These are phyloP conservation scores for Ascidia mentula DNA, from an alignment of 23 tunicate genomes.

Conservation along the genomic window DNA sequence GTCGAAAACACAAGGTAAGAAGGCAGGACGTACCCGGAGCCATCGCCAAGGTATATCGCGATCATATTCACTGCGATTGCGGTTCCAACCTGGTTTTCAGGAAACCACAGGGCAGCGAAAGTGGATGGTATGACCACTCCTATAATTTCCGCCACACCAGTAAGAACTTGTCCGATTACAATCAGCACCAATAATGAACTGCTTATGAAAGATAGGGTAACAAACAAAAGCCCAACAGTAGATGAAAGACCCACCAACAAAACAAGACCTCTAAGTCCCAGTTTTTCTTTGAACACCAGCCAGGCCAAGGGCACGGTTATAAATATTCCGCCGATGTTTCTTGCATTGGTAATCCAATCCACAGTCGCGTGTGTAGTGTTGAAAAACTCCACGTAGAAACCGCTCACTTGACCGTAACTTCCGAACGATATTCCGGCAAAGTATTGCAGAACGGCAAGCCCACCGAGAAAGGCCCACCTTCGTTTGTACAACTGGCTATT, in stretches of 20 bases:
- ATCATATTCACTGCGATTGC: neutral
- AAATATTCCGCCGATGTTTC: neutral
- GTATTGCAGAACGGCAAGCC: no score
- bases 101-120: neutral
- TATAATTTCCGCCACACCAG: neutral
- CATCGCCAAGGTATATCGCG: neutral
- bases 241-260: neutral
- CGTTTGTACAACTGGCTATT: no score
- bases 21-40: neutral
- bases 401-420: no score
- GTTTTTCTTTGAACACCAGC: neutral
- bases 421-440: no score
- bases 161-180: neutral
- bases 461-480: no score
- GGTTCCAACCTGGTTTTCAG: neutral
- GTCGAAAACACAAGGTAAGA: neutral
- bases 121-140: neutral
- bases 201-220: neutral
- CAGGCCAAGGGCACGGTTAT: neutral
- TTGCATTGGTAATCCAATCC: slow-evolving; percentile 1
- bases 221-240: neutral
- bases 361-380: neutral
- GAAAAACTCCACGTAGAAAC: no score
- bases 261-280: neutral
- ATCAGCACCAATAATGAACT: neutral